Percentiles rank a stretch among this genome's conserved stretches.
Evolutionary conservation across 35 echinoderm and acorn worm genomes (phyloP).

Genomic region (Anneissia japonica): DNA sequence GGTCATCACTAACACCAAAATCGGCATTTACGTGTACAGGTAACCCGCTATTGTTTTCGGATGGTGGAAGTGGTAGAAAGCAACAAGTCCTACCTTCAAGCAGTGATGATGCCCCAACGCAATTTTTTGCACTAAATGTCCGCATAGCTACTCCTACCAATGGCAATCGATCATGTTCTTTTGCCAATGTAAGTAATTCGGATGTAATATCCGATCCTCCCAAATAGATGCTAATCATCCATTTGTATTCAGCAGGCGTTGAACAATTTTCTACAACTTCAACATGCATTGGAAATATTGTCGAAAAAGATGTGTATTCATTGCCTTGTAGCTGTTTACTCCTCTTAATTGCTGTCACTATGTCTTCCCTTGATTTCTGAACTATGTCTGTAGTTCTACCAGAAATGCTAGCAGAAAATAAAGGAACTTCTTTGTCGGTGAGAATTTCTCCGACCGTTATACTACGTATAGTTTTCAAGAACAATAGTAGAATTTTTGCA

Average conservation of each 20-base stretch:
- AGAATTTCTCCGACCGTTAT: constrained; percentile 18
- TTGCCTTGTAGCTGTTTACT: background rate
- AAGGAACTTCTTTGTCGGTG: background rate
- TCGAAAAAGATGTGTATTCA: background rate
- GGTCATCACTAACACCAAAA: constrained; percentile 78
- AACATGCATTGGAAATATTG: background rate
- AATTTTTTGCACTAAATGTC: background rate
- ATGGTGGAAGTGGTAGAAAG: constrained; percentile 80
- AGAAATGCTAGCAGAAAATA: background rate
- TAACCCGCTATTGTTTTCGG: constrained; percentile 59
- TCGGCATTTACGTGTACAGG: constrained; percentile 91
- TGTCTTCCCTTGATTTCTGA: background rate
- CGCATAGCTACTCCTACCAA: constrained; percentile 73
- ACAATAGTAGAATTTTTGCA: constrained; percentile 35
- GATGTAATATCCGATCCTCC: background rate
- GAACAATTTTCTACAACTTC: background rate
- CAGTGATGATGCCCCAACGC: too few species aligned
- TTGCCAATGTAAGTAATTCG: constrained; percentile 31
- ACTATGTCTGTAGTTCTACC: background rate
- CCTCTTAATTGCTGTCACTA: background rate
- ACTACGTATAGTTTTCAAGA: constrained; percentile 33
- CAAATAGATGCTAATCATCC: constrained; percentile 3
- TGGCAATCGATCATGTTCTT: constrained; percentile 38
- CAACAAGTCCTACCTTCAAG: constrained; percentile 65
- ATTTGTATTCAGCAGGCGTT: constrained; percentile 30